A percentile compares a stretch with the other conserved stretches of the same genome.
Conservation (phyloP, 2,113 vertebrate genomes). For the Equus przewalskii region DNA sequence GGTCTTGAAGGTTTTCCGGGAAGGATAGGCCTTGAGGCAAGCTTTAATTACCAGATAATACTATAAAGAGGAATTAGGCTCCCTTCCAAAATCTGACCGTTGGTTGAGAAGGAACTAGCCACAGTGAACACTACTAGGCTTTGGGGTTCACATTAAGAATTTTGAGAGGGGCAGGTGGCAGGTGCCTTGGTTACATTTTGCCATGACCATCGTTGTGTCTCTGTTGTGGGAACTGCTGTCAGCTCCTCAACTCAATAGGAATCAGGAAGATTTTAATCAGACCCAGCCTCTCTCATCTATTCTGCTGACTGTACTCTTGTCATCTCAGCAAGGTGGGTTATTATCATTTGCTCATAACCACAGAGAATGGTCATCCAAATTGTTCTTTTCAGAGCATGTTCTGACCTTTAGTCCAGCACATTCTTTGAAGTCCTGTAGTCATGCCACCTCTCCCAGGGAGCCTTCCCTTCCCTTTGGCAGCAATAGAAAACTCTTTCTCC, state of each 20-base stretch:
- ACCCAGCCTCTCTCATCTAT: not conserved
- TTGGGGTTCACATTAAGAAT: not conserved
- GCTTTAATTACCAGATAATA: not conserved
- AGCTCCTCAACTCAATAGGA: not conserved
- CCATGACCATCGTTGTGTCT: not conserved
- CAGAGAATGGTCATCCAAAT: not conserved
- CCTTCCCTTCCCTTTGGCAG: not conserved
- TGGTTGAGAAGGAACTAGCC: not conserved
- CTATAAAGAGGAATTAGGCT: not conserved
- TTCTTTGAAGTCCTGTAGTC: not conserved
- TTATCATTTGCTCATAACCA: not conserved
- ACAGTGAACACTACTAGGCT: not conserved
- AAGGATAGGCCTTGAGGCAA: not conserved
- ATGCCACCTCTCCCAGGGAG: not conserved
- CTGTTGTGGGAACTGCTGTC: not conserved
- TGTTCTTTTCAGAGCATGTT: not conserved
- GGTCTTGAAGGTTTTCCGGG: not conserved
- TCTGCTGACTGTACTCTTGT: not conserved
- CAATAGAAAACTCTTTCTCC: not conserved
- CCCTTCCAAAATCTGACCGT: not conserved
- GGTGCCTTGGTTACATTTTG: not conserved
- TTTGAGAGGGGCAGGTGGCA: not conserved
- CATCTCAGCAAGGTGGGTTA: not conserved
- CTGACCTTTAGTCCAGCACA: not conserved
- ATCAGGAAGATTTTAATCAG: not conserved